These are phyloP conservation scores for Microplitis mediator DNA, from an alignment of 1,140 invertebrate genomes.

Conservation along the genomic window DNA sequence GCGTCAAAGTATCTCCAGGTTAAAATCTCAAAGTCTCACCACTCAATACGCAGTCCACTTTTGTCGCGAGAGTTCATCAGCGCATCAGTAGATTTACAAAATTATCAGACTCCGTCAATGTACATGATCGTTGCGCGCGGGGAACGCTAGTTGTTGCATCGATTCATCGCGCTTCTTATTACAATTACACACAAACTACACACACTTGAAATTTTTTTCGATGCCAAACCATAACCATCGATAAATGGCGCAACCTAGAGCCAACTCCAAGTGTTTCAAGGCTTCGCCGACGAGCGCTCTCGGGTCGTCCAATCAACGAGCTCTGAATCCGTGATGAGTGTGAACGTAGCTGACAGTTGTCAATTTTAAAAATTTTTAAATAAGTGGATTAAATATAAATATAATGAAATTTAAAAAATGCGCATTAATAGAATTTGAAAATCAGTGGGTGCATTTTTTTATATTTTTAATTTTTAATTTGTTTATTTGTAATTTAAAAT, in stretches of 20 bases:
- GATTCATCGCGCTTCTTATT: slow-evolving; percentile 18
- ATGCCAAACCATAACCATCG: slow-evolving; percentile 4
- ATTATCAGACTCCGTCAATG: neutral
- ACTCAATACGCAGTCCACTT: neutral
- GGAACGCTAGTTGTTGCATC: slow-evolving; percentile 18
- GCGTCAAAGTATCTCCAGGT: neutral
- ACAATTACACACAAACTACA: too few species aligned
- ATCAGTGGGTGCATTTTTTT: too few species aligned
- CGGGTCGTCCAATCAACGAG: too few species aligned
- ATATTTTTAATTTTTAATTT: too few species aligned
- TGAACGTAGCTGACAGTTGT: too few species aligned
- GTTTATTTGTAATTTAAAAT: too few species aligned
- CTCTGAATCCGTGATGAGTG: too few species aligned
- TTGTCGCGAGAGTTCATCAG: neutral
- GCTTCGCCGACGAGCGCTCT: too few species aligned
- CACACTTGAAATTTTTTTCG: neutral
- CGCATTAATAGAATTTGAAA: too few species aligned
- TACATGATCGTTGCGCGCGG: slow-evolving; percentile 19
- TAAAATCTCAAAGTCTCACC: neutral
- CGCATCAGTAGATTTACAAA: neutral
- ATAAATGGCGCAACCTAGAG: slow-evolving; percentile 10
- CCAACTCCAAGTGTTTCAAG: neutral
- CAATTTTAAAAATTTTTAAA: too few species aligned
- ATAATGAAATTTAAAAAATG: too few species aligned
- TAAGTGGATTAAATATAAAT: too few species aligned